phyloP scores from a whole-genome alignment of 2,797 vertebrate species.

The Hoplostethus atlanticus region DNA sequence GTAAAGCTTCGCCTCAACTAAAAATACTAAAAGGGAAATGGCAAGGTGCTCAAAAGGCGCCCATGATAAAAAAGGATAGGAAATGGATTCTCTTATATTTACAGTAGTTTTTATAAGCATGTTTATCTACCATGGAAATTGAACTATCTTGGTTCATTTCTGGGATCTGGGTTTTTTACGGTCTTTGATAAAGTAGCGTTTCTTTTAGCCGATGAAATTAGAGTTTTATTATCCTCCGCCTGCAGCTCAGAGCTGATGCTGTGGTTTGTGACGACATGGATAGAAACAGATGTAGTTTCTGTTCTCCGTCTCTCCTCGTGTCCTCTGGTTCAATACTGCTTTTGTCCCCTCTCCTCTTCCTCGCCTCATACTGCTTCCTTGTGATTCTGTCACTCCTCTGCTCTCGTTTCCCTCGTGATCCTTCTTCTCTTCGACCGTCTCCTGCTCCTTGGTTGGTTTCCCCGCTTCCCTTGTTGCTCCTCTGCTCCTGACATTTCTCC shows the following conservation, averaged over 20 bases:
- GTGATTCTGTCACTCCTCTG: neutral
- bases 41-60: too few species aligned
- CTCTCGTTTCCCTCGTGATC: neutral
- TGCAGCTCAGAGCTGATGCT: neutral
- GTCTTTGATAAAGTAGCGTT: too few species aligned
- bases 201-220: neutral
- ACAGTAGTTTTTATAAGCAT: too few species aligned
- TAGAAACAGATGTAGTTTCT: neutral
- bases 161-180: too few species aligned
- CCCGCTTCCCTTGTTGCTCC: neutral
- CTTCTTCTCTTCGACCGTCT: too few species aligned
- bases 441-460: too few species aligned
- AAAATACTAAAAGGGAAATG: too few species aligned
- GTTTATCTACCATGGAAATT: too few species aligned
- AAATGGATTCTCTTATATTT: too few species aligned
- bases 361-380: neutral
- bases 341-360: conserved; percentile 6
- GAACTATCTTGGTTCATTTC: too few species aligned
- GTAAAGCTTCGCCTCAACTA: too few species aligned
- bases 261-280: conserved; percentile 8
- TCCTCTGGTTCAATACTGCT: conserved; percentile 24
- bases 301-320: conserved; percentile 2
- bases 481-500: neutral
- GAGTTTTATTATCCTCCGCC: conserved; percentile 24
- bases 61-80: too few species aligned